Conservation (phyloP, 2,888 invertebrate genomes). For the Alcis repandata region DNA sequence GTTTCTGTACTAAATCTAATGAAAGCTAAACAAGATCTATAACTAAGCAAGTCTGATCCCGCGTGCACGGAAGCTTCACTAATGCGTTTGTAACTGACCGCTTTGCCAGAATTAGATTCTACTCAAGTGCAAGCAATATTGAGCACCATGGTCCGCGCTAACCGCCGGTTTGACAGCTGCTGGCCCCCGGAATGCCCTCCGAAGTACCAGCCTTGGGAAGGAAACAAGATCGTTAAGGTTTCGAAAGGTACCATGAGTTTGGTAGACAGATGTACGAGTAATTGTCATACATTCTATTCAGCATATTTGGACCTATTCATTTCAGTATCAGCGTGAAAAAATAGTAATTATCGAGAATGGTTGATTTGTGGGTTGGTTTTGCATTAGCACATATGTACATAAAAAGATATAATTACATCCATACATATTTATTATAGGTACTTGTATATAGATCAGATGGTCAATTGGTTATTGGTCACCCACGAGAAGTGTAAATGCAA, state of each 20-base stretch:
- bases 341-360: no score
- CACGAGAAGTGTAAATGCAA: no score
- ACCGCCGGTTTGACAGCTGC: constrained; percentile 71
- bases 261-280: not conserved
- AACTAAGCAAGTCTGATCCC: not conserved
- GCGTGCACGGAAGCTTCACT: constrained; percentile 59
- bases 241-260: constrained; percentile 74
- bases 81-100: constrained; percentile 63
- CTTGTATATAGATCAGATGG: no score
- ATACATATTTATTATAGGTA: no score
- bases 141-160: constrained; percentile 72
- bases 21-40: not conserved
- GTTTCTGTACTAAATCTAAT: not conserved
- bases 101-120: constrained; percentile 80
- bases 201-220: constrained; percentile 64
- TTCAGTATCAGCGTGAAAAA: not conserved
- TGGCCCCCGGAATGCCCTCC: constrained; percentile 73
- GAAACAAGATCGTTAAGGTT: constrained; percentile 74
- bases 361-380: no score
- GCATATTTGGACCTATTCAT: not conserved
- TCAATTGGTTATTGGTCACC: no score
- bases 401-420: no score
- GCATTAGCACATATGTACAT: no score
- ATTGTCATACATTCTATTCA: not conserved
- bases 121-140: constrained; percentile 79